These are phyloP conservation scores for Varecia variegata DNA, from an alignment of 2,797 vertebrate species.

Conservation along the genomic window DNA sequence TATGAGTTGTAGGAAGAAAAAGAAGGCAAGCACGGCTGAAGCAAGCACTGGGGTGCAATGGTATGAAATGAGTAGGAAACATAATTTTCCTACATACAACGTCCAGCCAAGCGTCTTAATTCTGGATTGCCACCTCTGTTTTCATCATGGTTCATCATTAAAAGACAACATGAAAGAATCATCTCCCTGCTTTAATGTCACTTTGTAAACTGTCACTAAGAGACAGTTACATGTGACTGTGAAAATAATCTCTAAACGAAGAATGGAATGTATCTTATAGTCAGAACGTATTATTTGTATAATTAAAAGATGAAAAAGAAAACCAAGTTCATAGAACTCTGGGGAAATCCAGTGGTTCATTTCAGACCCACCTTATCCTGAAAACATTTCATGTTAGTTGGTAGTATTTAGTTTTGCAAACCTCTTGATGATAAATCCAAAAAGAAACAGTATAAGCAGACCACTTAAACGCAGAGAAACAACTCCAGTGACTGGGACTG, in stretches of 20 bases:
- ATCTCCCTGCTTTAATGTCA: background rate
- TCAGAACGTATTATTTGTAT: constrained; percentile 14
- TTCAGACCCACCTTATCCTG: background rate
- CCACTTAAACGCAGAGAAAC: background rate
- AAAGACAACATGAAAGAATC: background rate
- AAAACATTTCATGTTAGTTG: background rate
- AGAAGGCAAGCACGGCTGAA: background rate
- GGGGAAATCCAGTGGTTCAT: background rate
- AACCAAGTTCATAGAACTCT: background rate
- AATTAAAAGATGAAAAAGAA: constrained; percentile 20
- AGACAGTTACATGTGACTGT: background rate
- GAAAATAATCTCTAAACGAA: constrained; percentile 24
- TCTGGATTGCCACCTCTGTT: background rate
- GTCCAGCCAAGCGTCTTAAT: background rate
- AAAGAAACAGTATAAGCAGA: background rate
- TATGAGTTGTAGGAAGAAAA: background rate
- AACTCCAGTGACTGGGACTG: background rate
- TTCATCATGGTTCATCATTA: background rate
- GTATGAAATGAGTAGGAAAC: background rate
- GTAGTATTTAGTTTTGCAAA: constrained; percentile 2
- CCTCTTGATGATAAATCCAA: background rate
- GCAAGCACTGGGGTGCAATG: background rate
- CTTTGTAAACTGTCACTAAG: background rate
- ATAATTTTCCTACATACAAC: background rate
- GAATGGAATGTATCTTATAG: background rate